Conservation (phyloP, 2,888 invertebrate species). For the Lissocephala sabroskyi region DNA sequence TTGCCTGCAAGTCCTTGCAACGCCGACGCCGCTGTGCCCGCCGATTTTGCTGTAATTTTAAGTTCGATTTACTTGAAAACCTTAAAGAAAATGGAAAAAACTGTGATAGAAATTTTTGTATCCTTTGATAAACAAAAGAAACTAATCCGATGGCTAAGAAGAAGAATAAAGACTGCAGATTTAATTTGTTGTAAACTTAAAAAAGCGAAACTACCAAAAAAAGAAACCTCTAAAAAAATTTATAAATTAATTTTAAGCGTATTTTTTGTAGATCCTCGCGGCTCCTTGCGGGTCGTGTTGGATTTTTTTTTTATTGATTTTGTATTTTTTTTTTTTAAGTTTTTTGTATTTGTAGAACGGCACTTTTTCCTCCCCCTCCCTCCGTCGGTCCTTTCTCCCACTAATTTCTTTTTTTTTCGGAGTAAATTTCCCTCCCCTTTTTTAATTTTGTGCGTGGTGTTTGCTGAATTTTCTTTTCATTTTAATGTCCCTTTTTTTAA, state of each 20-base stretch:
- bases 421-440: constrained; percentile 38
- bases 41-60: constrained; percentile 59
- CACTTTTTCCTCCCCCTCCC: constrained; percentile 32
- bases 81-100: constrained; percentile 26
- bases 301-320: constrained; percentile 13
- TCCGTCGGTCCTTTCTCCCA: neutral
- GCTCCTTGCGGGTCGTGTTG: neutral
- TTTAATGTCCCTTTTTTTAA: constrained; percentile 11
- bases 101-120: constrained; percentile 13
- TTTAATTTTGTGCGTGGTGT: constrained; percentile 51
- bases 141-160: constrained; percentile 22
- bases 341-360: constrained; percentile 59
- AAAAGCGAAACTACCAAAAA: constrained; percentile 18
- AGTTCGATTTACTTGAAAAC: constrained; percentile 35
- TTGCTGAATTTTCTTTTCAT: constrained; percentile 31
- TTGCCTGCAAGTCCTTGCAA: constrained; percentile 48
- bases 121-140: constrained; percentile 39
- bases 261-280: neutral
- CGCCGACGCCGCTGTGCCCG: constrained; percentile 47
- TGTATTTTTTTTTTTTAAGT: constrained; percentile 6
- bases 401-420: constrained; percentile 15
- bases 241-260: constrained; percentile 6
- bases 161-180: constrained; percentile 59
- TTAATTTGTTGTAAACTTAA: constrained; percentile 44
- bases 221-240: constrained; percentile 23